phyloP scores from a whole-genome alignment of 2,797 vertebrate genomes.

The Zenarchopterus dispar region DNA sequence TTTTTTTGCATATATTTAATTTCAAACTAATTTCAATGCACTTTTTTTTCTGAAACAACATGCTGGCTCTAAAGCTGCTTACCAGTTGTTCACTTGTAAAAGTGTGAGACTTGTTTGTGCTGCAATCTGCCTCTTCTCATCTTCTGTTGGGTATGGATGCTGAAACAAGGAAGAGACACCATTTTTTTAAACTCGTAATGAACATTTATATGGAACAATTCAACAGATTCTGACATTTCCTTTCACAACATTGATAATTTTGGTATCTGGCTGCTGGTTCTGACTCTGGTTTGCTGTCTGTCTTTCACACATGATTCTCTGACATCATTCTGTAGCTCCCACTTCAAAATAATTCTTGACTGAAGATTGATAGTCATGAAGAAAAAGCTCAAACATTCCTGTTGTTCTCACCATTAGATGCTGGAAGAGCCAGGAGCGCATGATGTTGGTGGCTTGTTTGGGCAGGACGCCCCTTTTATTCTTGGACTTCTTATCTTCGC shows the following conservation, averaged over 20 bases:
- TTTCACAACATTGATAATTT: background rate
- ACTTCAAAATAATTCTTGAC: background rate
- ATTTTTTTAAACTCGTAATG: background rate
- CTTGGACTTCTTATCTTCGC: constrained; percentile 98
- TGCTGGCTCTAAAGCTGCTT: constrained; percentile 61
- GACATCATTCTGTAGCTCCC: background rate
- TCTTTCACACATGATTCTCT: background rate
- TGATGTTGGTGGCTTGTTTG: constrained; percentile 99
- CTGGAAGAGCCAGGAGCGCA: constrained; percentile 99
- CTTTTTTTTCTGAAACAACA: no score
- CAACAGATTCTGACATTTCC: background rate
- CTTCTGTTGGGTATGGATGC: constrained; percentile 99
- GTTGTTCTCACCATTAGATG: constrained; percentile 94
- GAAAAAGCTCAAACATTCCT: background rate
- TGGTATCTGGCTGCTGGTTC: no score
- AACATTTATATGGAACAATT: no score
- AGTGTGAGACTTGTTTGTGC: constrained; percentile 97
- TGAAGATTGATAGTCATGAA: background rate
- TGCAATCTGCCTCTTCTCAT: constrained; percentile 97
- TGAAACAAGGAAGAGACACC: constrained; percentile 52
- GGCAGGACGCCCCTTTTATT: constrained; percentile 97
- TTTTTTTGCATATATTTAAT: no score
- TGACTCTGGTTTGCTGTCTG: background rate
- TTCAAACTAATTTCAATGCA: no score
- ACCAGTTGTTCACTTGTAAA: constrained; percentile 99